Base-by-base conservation (phyloP, 2,113 vertebrate genomes). In the Tautogolabrus adspersus region DNA sequence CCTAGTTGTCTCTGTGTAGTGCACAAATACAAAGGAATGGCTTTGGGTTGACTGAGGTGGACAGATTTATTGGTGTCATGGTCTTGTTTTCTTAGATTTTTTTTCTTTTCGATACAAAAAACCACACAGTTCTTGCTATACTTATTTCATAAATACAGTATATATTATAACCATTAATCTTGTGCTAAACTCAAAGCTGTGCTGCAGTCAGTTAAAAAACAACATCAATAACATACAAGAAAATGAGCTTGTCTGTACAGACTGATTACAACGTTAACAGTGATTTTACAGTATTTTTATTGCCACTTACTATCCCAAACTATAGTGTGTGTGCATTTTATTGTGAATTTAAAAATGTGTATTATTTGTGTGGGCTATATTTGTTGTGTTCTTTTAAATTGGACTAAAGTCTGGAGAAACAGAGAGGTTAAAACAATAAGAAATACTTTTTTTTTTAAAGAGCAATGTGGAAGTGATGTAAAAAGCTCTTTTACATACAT, bases 101-200 rank as follows among this genome's bases (percentile, higher is more conserved):
- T 49, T 19, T 61, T 55, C 72, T 26, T 49, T 78, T 46, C 63
- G 84, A 79, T 86, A 89, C 76, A 88, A 91, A 42, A 89, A 92
- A 85, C 4, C 30, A 81, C 78, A 84, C 8, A 37, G 83, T 74
- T 89, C 42, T 87, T 84, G 66, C 74, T 85, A 81, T 88, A 74
- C 55, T 54, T 83, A 80, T 37, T 83, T 87, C 67, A 89, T 93
- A 93, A 89, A 91, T 93, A 90, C 83, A 83, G 67, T 86, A 72
- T 87, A 88, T 87, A 84, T 88, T 85, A 90, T 79, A 83, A 83
- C 74, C 79, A 88, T 87, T 83, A 49, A 87, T 79, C 65, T 83
- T 91, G 87, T 91, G 89, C 85, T 91, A 57, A 92, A 88, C 86
- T 90, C 64, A 86, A 87, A 86, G 77, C 75, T 90, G 86, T 93